Percentiles rank a stretch among this genome's conserved stretches.
Evolutionary conservation across 2,113 vertebrate species (phyloP).

Genomic region (Cyphomyrus plagiostoma): DNA sequence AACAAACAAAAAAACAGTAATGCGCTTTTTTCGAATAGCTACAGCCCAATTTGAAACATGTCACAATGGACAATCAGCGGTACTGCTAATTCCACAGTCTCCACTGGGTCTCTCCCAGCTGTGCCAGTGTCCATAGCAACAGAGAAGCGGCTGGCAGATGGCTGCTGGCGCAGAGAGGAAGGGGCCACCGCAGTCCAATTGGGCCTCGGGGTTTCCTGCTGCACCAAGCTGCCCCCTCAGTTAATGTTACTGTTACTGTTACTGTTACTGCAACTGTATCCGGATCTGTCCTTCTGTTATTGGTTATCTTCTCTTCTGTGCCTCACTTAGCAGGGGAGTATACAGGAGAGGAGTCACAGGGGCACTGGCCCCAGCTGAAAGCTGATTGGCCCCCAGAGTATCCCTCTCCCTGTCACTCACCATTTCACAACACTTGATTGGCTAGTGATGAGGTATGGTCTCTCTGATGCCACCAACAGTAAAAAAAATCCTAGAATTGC

Average conservation of each 20-base stretch:
- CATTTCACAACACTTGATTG: neutral
- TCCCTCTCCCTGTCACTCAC: neutral
- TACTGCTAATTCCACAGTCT: neutral
- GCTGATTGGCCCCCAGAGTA: neutral
- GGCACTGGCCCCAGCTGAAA: neutral
- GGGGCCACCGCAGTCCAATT: neutral
- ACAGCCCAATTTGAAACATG: neutral
- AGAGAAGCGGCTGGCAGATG: conserved; percentile 9
- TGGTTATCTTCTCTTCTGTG: neutral
- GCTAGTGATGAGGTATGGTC: neutral
- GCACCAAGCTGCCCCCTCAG: neutral
- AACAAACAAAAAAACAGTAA: neutral
- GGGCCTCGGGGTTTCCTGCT: conserved; percentile 8
- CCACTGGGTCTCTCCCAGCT: conserved; percentile 11
- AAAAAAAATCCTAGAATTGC: neutral
- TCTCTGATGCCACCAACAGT: neutral
- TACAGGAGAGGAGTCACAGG: neutral
- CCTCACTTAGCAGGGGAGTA: neutral
- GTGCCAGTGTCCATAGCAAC: conserved; percentile 20
- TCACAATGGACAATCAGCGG: neutral
- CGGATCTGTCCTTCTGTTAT: neutral
- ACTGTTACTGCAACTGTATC: neutral
- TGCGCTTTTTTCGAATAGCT: neutral
- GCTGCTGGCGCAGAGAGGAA: neutral
- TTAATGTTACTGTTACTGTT: neutral